Conservation (phyloP, 2,797 vertebrate species). For the Aulostomus chinensis region DNA sequence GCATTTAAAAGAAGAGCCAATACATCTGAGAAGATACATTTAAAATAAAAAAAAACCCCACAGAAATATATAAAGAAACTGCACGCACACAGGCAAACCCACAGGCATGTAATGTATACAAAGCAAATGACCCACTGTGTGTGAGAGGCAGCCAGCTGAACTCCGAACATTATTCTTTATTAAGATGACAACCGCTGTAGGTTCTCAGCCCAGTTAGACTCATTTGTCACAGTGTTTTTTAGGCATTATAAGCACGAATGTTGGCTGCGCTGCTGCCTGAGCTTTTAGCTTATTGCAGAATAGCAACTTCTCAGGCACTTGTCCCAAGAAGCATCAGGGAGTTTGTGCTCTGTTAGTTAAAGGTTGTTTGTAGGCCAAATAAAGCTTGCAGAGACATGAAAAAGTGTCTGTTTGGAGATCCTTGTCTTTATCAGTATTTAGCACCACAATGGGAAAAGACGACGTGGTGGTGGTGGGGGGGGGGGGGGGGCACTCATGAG, state of each 20-base stretch:
- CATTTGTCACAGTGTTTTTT: conserved; percentile 50
- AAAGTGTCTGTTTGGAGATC: too few relatives aligned
- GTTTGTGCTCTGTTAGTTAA: conserved; percentile 8
- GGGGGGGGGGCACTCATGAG: too few relatives aligned
- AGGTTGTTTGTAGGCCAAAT: conserved; percentile 11
- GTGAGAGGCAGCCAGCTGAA: conserved; percentile 31
- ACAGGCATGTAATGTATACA: conserved; percentile 33
- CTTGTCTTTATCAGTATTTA: too few relatives aligned
- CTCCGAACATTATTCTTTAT: conserved; percentile 66
- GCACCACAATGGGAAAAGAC: too few relatives aligned
- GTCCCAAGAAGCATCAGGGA: conserved; percentile 21
- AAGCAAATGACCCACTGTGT: conserved; percentile 26
- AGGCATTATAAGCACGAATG: conserved; percentile 35
- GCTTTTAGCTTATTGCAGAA: conserved; percentile 53
- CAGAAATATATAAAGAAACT: not conserved
- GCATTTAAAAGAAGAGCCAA: conserved; percentile 20
- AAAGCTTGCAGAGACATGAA: not conserved
- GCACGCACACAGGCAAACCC: not conserved
- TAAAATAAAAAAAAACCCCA: conserved; percentile 4
- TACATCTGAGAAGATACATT: conserved; percentile 9
- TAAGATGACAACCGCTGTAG: conserved; percentile 40
- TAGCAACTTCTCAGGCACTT: conserved; percentile 17
- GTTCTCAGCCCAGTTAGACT: conserved; percentile 30
- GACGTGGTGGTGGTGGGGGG: too few relatives aligned
- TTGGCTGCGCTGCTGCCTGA: conserved; percentile 31